Evolutionary conservation across 2,113 vertebrate species (phyloP), one percentile per base, ranked within the genome.

Genomic region (Pogona vitticeps): DNA sequence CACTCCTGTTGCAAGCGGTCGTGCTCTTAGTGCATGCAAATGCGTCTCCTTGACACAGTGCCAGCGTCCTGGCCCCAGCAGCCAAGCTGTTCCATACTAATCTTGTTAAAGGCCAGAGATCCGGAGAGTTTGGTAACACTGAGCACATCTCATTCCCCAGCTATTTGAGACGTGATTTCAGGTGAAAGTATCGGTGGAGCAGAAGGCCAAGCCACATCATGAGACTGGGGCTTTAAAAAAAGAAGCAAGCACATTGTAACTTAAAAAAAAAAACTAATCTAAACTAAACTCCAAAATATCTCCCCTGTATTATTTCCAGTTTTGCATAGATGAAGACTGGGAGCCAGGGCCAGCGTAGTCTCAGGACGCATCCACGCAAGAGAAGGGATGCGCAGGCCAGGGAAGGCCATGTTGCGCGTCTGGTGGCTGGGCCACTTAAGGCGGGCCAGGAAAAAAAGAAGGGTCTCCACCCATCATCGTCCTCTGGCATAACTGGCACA

Each of bases 111-210:
- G 91, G 82, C 87, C 84, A 90, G 82, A 86, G 33, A 86, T 86
- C 89, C 82, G n/a, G 86, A 88, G 40, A 40, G 52, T 91, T 88
- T 80, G 72, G 84, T 89, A 92, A 89, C 81, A 40, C 76, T 68
- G 77, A 73, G 80, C 0, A 46, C 13, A 2, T 33, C 83, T 63
- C 13, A 42, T 23, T 84, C 81, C 84, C 87, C 71, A 86, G 84
- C 82, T 85, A 84, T 21, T 76, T 72, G 78, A 70, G 82, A 80
- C 26, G 31, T 59, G 36, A 65, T 65, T 84, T 80, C 33, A 38
- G 42, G 70, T 68, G 77, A 58, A 58, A 28, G 80, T 42, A 40
- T 58, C 46, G 33, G 9, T 58, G n/a, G 58, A 13, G 59, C n/a
- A 20, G 40, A 36, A 85, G 77, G 42, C 12, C 23, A 14, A 46